phyloP scores from a whole-genome alignment of 2,113 vertebrate genomes.

The Dermatemys mawii region DNA sequence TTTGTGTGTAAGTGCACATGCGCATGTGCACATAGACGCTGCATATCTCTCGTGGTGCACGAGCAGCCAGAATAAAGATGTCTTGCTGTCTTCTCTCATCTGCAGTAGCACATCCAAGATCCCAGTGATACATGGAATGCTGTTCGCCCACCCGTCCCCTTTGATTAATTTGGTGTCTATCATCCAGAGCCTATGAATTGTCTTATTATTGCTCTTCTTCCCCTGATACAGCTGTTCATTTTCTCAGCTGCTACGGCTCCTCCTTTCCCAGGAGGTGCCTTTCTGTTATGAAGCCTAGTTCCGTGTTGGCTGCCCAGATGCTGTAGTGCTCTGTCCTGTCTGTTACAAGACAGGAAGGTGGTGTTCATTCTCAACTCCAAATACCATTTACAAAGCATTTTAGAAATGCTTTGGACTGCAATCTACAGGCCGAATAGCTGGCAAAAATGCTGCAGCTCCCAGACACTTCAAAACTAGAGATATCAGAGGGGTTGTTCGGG shows the following conservation, averaged over 20 bases:
- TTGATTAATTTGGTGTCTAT: constrained; percentile 65
- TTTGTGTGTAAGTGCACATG: rapidly evolving
- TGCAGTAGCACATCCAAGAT: not conserved
- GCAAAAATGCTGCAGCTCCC: not conserved
- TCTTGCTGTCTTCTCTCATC: not conserved
- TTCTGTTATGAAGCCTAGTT: not conserved
- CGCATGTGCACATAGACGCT: constrained; percentile 60
- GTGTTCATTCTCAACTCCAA: not conserved
- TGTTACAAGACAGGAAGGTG: not conserved
- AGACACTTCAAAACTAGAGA: not conserved
- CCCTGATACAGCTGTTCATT: constrained; percentile 30
- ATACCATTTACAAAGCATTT: constrained; percentile 11
- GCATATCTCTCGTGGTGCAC: constrained; percentile 33
- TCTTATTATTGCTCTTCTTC: constrained; percentile 30
- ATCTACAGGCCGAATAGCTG: rapidly evolving
- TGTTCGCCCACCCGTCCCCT: constrained; percentile 37
- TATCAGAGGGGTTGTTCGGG: not conserved
- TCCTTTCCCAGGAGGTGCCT: constrained; percentile 14
- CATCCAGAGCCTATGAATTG: constrained; percentile 38
- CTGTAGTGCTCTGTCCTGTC: not conserved
- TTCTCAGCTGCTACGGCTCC: constrained; percentile 26
- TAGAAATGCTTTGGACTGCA: not conserved
- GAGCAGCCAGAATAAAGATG: not conserved
- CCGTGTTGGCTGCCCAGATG: not conserved
- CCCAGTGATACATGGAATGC: not conserved